Percentiles rank a stretch among this genome's conserved stretches.
Evolutionary conservation across 1,140 invertebrate species (phyloP).

Genomic region (Lordiphosa collinella): DNA sequence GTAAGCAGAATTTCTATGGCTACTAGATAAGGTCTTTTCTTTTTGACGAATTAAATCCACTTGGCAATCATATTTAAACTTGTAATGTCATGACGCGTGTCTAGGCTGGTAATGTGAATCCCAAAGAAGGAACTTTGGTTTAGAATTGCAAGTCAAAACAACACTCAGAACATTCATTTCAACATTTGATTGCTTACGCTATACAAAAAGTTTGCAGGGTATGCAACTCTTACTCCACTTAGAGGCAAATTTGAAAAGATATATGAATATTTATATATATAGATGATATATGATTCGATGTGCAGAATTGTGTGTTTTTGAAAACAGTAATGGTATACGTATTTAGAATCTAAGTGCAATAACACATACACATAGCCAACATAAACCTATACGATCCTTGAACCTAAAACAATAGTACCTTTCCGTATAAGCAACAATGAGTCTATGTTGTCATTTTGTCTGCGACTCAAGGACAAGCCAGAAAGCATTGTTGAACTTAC

Average conservation of each 20-base stretch:
- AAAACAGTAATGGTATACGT: conserved; percentile 69
- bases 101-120: too few relatives aligned
- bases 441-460: conserved; percentile 4
- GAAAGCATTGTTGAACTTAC: conserved; percentile 12
- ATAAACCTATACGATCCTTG: conserved; percentile 39
- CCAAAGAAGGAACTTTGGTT: too few relatives aligned
- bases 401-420: conserved; percentile 69
- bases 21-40: too few relatives aligned
- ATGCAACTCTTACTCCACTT: conserved; percentile 19
- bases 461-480: conserved; percentile 1
- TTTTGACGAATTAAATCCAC: too few relatives aligned
- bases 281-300: conserved; percentile 38
- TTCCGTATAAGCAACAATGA: conserved; percentile 43
- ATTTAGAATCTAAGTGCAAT: conserved; percentile 75
- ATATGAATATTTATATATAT: conserved; percentile 17
- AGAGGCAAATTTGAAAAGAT: conserved; percentile 32
- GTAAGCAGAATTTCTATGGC: too few relatives aligned
- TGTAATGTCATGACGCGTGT: too few relatives aligned
- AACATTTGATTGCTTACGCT: too few relatives aligned
- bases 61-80: too few relatives aligned
- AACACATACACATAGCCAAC: conserved; percentile 47
- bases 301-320: conserved; percentile 46
- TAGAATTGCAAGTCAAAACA: too few relatives aligned
- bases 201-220: conserved; percentile 2
- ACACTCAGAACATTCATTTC: too few relatives aligned